Percentiles rank a stretch among this genome's conserved stretches.
Evolutionary conservation across 92 coral and sea anemone species (phyloP).

Genomic region (Parazoanthus darwini): DNA sequence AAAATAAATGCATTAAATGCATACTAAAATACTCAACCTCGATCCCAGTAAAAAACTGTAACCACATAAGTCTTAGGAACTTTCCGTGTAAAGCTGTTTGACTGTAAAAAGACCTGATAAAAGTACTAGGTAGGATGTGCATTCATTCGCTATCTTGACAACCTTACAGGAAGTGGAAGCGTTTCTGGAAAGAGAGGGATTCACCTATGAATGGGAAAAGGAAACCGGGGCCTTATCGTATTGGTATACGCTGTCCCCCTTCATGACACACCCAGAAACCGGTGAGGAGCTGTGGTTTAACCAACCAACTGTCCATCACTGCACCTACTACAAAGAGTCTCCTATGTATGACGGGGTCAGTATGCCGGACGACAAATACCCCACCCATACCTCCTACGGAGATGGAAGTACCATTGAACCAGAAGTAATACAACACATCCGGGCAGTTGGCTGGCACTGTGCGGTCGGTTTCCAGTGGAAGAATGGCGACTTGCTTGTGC

Average conservation of each 20-base stretch:
- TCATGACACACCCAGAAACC: constrained; percentile 72
- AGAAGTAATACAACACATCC: constrained; percentile 78
- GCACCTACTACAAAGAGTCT: constrained; percentile 85
- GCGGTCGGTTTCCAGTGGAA: constrained; percentile 93
- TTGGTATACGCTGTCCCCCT: constrained; percentile 78
- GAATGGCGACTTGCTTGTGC: constrained; percentile 73
- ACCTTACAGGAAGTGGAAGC: constrained; percentile 67
- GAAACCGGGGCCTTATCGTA: constrained; percentile 60
- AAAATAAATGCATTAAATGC: not conserved
- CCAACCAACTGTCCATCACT: constrained; percentile 82
- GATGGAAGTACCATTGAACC: constrained; percentile 83
- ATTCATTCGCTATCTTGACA: not conserved
- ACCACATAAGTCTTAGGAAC: too few relatives aligned
- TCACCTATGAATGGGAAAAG: constrained; percentile 68
- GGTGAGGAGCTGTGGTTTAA: constrained; percentile 86
- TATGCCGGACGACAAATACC: constrained; percentile 70
- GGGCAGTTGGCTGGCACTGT: constrained; percentile 70
- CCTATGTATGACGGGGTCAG: constrained; percentile 79
- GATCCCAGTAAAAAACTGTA: too few relatives aligned
- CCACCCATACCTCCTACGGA: constrained; percentile 78
- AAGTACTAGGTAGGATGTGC: not conserved
- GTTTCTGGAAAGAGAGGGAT: constrained; percentile 56
- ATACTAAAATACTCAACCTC: too few relatives aligned
- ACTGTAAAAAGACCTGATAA: not conserved
- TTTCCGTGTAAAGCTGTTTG: not conserved